These are phyloP conservation scores for Platycheirus rosarum DNA, from an alignment of 2,888 invertebrate species.

Conservation along the genomic window DNA sequence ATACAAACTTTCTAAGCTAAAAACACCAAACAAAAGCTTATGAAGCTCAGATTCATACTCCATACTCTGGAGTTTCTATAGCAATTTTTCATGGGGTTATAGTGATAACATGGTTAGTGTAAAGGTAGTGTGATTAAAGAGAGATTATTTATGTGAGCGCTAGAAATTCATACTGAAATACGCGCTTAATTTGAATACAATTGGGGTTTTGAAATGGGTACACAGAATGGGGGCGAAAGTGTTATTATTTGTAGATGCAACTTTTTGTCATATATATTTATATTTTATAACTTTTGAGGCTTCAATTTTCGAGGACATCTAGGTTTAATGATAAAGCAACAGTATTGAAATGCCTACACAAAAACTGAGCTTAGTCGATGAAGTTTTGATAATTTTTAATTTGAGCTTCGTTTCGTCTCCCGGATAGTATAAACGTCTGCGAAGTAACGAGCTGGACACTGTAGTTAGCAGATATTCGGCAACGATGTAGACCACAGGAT, in stretches of 20 bases:
- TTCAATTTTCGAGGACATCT: no score
- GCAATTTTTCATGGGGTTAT: constrained; percentile 29
- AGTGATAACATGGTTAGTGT: constrained; percentile 14
- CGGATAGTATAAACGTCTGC: no score
- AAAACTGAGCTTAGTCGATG: no score
- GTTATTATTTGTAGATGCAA: constrained; percentile 9
- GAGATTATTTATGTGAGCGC: constrained; percentile 42
- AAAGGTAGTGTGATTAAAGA: constrained; percentile 29
- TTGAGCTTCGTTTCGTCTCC: no score
- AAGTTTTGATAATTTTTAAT: no score
- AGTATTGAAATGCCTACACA: no score
- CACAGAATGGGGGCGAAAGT: constrained; percentile 46
- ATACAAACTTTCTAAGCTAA: constrained; percentile 56
- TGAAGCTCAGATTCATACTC: constrained; percentile 40
- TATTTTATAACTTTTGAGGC: no score
- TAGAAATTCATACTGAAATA: constrained; percentile 48
- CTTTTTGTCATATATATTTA: constrained; percentile 29
- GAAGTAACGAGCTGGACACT: no score
- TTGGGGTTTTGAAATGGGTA: constrained; percentile 56
- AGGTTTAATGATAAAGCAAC: no score
- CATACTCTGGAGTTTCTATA: constrained; percentile 9
- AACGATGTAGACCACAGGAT: no score
- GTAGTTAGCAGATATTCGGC: no score
- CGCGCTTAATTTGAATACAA: constrained; percentile 65
- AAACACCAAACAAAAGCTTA: constrained; percentile 15